These are phyloP conservation scores for Zosterops lateralis DNA, from an alignment of 2,113 vertebrate species.

Conservation along the genomic window DNA sequence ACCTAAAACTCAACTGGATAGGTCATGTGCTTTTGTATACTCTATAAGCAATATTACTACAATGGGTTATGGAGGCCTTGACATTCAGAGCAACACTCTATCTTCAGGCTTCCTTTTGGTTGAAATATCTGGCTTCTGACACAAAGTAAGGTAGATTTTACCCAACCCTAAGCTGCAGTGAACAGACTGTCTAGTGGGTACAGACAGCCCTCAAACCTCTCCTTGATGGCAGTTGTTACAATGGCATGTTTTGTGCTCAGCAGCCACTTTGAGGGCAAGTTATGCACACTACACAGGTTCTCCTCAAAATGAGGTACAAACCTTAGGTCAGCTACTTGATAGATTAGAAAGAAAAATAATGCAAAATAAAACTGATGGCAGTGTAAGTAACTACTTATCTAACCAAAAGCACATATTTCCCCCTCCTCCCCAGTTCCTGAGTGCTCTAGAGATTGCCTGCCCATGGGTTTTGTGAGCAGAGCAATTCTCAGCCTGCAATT, in stretches of 20 bases:
- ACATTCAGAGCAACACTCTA: neutral
- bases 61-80: neutral
- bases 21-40: neutral
- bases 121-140: neutral
- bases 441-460: neutral
- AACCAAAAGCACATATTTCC: neutral
- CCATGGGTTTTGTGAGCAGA: neutral
- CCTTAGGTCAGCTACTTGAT: neutral
- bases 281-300: neutral
- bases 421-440: neutral
- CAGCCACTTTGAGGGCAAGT: neutral
- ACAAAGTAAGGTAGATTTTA: conserved; percentile 10
- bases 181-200: neutral
- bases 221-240: neutral
- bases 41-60: neutral
- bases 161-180: neutral
- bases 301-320: neutral
- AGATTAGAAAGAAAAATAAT: neutral
- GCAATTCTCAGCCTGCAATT: neutral
- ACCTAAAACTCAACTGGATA: neutral
- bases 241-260: neutral
- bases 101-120: neutral
- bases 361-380: neutral
- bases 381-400: neutral
- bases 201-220: neutral